Base-by-base conservation (phyloP, 2,797 vertebrate species). In the Trematomus bernacchii region DNA sequence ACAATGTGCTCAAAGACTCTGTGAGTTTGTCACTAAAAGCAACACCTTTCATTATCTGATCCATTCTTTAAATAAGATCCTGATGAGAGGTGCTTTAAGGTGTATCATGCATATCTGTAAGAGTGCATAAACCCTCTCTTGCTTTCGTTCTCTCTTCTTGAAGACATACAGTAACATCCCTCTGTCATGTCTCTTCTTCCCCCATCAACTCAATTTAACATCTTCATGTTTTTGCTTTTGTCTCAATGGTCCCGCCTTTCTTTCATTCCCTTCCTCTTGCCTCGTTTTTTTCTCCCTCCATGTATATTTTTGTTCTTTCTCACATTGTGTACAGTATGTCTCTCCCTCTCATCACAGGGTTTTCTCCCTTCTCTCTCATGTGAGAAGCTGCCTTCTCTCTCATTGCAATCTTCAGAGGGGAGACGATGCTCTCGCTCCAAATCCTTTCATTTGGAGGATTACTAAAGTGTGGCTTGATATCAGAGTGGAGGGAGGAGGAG, bases 401-500 rank as follows among this genome's bases (percentile, higher is more conserved):
- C 83, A 89, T 88, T 89, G 82, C 87, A 82, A 87, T 92, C 84
- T 92, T 91, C 90, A 91, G 88, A 86, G 76, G 79, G 79, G 89
- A 90, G 89, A 93, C 69, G 89, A 89, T 83, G 81, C 90, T 90
- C 91, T 87, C 82, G 68, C 88, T 89, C 89, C 90, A 94, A 93
- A 93, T 91, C 90, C 87, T 93, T 94, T 92, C 88, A 92, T 93
- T 93, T 90, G 83, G 88, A 91, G 92, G 86, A 94, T 92, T 93
- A 92, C 89, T 90, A 92, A 93, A 94, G 86, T 91, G 90, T 92
- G 87, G 83, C 90, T 92, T 91, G 89, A 94, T 93, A 92, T 93
- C 90, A 87, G 84, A 89, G 87, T 80, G 74, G 81, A 82, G 82
- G 71, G 73, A 81, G 79, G 66, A 78, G 58, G 19, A 33, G 53